These are phyloP conservation scores for Pseudochirops cupreus DNA, from an alignment of 2,797 vertebrate species.

Conservation along the genomic window DNA sequence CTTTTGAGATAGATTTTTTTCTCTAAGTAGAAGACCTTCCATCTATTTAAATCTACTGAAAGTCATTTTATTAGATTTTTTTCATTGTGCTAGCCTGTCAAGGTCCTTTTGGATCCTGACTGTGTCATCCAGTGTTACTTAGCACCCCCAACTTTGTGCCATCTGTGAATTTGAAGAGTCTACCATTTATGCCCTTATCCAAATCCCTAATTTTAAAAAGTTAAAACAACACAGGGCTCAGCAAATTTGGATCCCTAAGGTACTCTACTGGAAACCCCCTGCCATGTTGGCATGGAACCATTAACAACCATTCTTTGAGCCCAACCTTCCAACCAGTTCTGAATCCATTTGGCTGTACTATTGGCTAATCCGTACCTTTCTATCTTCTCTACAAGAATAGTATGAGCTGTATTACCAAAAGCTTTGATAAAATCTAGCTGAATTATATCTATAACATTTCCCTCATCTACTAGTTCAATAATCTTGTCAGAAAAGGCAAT, in stretches of 20 bases:
- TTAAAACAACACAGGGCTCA: background rate
- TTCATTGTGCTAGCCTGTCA: background rate
- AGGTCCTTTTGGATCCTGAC: background rate
- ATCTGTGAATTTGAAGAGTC: background rate
- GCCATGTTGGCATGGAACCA: background rate
- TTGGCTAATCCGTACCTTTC: background rate
- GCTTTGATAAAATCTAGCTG: background rate
- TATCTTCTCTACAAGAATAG: background rate
- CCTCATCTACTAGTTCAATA: background rate
- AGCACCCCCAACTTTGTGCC: background rate
- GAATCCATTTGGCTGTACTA: background rate
- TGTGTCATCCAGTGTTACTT: background rate
- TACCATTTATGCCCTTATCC: background rate
- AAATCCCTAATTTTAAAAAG: background rate
- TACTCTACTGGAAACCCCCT: background rate
- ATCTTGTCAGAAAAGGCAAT: background rate
- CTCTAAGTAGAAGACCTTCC: background rate
- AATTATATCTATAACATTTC: background rate
- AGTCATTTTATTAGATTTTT: background rate
- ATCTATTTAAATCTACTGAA: background rate
- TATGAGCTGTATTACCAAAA: background rate
- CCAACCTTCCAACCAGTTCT: background rate
- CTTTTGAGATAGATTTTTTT: background rate
- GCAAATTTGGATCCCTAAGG: background rate
- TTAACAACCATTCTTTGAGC: background rate